Evolutionary conservation across 92 coral and sea anemone genomes (phyloP), one percentile per base, ranked within the genome.

Genomic region (Pocillopora grandis): DNA sequence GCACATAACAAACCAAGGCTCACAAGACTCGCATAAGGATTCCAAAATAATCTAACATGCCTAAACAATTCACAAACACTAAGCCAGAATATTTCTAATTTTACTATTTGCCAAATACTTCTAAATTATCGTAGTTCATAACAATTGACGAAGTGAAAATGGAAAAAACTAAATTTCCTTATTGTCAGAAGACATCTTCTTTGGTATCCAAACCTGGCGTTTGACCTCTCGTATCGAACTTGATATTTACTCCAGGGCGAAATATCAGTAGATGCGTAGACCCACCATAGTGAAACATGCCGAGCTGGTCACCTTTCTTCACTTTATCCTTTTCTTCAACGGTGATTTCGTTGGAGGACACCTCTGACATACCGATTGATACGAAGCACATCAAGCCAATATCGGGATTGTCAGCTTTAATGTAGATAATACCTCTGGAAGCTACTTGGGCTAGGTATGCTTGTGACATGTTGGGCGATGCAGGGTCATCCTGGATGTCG

Each of bases 231-330:
- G 31, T 19, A 63, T 63, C 68, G 23, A 63, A 63, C 9, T 19
- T 9, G 68, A 63, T 19, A 19, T 63, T 19, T 27, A 63, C 68
- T 63, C 12, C 68, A 2, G 68, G 68, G 9, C 84, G 89, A 80
- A 89, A 89, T 62, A 89, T 80, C 79, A 89, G 89, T 14, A 63
- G 76, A 80, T 89, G 89, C 23, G 92, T 89, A 72, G 92, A 89
- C 18, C 92, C 92, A 58, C 92, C 92, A 80, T 48, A 89, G 66
- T 89, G 92, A 42, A 89, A 89, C 89, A 85, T 89, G n/a, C 89
- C 92, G 57, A 89, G 75, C 92, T 89, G 83, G 60, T 89, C 87
- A 35, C 92, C 92, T 64, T 89, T 89, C 84, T 89, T 75, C 61
- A 89, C 92, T 2, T 20, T 5, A 0, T 89, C 67, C 17, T 69